These are phyloP conservation scores for Proctacanthus coquilletti DNA, from an alignment of 1,140 invertebrate genomes.

Conservation along the genomic window DNA sequence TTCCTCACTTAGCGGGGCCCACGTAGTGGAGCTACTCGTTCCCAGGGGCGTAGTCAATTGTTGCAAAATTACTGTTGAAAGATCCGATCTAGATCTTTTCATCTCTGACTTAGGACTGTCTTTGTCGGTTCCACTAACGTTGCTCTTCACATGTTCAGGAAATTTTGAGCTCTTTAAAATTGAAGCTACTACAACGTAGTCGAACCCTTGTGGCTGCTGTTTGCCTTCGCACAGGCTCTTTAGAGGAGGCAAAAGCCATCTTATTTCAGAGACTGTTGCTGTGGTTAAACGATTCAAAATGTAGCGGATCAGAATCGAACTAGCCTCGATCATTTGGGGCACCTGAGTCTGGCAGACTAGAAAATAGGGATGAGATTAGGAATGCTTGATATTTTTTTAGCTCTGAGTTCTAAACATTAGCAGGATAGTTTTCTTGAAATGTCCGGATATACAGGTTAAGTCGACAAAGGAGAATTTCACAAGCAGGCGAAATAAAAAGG, in stretches of 20 bases:
- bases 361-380: constrained; percentile 11
- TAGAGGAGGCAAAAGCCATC: constrained; percentile 22
- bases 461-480: too few species aligned
- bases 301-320: constrained; percentile 22
- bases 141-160: constrained; percentile 19
- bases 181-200: constrained; percentile 20
- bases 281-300: constrained; percentile 22
- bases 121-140: constrained; percentile 31
- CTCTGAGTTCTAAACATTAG: too few species aligned
- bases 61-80: constrained; percentile 47
- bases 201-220: constrained; percentile 9
- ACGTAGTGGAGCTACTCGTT: constrained; percentile 20
- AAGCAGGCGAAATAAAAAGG: too few species aligned
- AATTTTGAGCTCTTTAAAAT: constrained; percentile 20
- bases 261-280: constrained; percentile 21
- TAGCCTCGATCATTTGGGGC: constrained; percentile 26
- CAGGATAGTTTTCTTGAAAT: too few species aligned
- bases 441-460: too few species aligned
- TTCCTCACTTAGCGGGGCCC: constrained; percentile 26
- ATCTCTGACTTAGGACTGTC: constrained; percentile 37
- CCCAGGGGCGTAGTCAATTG: constrained; percentile 45
- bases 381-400: constrained; percentile 4
- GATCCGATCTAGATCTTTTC: constrained; percentile 40
- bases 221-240: constrained; percentile 25
- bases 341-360: constrained; percentile 48